Conservation (phyloP, 35 echinoderm and acorn worm genomes). For the Heliocidaris tuberculata region DNA sequence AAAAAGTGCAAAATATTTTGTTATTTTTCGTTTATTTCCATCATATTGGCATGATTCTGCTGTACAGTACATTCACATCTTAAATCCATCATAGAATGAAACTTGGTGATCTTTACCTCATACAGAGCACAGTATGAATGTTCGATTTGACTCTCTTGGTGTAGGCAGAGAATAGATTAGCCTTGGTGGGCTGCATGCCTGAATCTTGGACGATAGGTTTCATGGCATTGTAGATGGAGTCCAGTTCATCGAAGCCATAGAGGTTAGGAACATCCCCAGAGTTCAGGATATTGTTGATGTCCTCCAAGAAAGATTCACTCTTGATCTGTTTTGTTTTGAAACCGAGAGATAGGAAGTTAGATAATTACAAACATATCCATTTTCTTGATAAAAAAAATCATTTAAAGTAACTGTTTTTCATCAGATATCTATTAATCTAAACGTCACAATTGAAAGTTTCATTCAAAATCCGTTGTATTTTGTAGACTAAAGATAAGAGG, state of each 20-base stretch:
- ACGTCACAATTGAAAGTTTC: no score
- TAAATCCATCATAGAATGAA: no score
- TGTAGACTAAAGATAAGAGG: no score
- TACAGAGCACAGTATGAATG: slow-evolving; percentile 93
- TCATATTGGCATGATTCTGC: no score
- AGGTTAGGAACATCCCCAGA: slow-evolving; percentile 96
- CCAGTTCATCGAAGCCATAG: slow-evolving; percentile 94
- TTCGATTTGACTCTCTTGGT: slow-evolving; percentile 96
- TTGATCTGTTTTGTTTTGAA: slow-evolving; percentile 71
- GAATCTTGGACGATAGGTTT: slow-evolving; percentile 89
- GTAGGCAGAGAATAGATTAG: slow-evolving; percentile 94
- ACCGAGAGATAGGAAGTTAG: background rate
- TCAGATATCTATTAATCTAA: no score
- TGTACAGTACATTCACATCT: no score
- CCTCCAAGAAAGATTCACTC: slow-evolving; percentile 92
- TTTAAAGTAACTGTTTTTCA: no score
- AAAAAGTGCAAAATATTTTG: no score
- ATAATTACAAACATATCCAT: no score
- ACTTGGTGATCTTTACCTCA: slow-evolving; percentile 68
- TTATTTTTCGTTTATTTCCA: no score
- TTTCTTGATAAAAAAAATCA: no score
- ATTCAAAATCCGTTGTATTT: no score
- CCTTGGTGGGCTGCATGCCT: slow-evolving; percentile 88
- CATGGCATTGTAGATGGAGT: slow-evolving; percentile 95
- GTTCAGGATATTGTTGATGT: slow-evolving; percentile 98